Evolutionary conservation across 2,113 vertebrate species (phyloP), one percentile per base, ranked within the genome.

Genomic region (Ursus arctos): DNA sequence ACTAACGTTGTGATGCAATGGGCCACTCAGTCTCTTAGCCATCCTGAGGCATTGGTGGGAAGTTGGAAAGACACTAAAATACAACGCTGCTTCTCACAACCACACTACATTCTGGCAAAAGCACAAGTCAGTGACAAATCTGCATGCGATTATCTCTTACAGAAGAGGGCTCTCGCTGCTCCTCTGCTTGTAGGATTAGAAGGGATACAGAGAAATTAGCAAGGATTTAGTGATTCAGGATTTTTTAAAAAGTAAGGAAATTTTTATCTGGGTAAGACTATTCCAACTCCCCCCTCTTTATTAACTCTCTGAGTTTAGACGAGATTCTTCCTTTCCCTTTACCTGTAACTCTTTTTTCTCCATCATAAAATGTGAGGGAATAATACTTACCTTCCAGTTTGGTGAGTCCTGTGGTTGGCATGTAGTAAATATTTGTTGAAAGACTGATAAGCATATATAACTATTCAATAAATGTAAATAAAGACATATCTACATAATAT

Each of bases 1-100:
- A 3, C 4, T 26, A 40, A 65, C 0, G 8, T 3, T 51, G 8
- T n/a, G 3, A 19, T 36, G 4, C n/a, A 12, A 28, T 4, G 43
- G n/a, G 51, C 31, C 15, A 28, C 2, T 26, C 33, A 14, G 0
- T 24, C 53, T 40, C 36, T 77, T 11, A 40, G 21, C 2, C 24
- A 55, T 26, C 47, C 31, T 7, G 40, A 65, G n/a, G 36, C n/a
- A 24, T 14, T 26, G 33, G 14, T 51, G 49, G 24, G 31, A 74
- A 91, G 26, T 2, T 31, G 18, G 21, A 85, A 95, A 53, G 53
- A 83, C 6, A 59, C 8, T 19, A 74, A 77, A 89, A 77, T 5
- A 22, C 14, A 72, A 18, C 7, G 10, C 43, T 36, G 11, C 71
- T 63, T 95, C 90, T 91, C 36, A 95, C 16, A 94, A 51, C 10